Evolutionary conservation across 2,888 invertebrate genomes (phyloP), one percentile per base, ranked within the genome.

Genomic region (Arge pagana): DNA sequence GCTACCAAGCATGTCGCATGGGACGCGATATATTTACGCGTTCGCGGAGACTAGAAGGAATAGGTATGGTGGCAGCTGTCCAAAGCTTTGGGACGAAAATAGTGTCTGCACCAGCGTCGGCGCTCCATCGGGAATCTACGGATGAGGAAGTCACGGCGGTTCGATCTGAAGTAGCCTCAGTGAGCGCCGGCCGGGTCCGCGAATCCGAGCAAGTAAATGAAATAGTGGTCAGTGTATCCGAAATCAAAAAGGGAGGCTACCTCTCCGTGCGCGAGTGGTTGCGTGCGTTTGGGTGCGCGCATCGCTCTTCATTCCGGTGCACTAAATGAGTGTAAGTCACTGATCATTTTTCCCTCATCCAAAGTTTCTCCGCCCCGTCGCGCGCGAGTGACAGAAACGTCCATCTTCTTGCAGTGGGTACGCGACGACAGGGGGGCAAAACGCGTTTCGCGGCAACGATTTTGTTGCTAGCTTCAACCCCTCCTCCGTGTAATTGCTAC

Each of bases 21-120:
- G 53, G 50, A 52, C 56, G 49, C 35, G 52, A 63, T 74, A 71
- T 72, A 74, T 74, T 74, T 73, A 74, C 72, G 72, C 67, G 71
- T 70, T 69, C 68, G 69, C 64, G 73, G 71, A 74, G 70, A 71
- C 67, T 70, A 55, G 60, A 62, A 33, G 54, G 64, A 59, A 23
- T 45, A 33, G 26, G 67, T 67, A 65, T 62, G 64, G 67, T 70
- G 74, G 74, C 74, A 74, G 56, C 65, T 65, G 66, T 75, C 75
- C 76, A 76, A 71, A 63, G 63, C 55, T 40, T 48, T 56, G 59
- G 54, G 60, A 58, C 57, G 41, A 63, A 63, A 63, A 63, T 63
- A 63, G 63, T 55, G 49, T 55, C 39, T 54, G 18, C 30, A 37
- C 37, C 50, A 40, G 49, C 23, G 48, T 23, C 23, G 19, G 41